Conservation (phyloP, 2,888 invertebrate genomes). For the Drosophila imparisetae region DNA sequence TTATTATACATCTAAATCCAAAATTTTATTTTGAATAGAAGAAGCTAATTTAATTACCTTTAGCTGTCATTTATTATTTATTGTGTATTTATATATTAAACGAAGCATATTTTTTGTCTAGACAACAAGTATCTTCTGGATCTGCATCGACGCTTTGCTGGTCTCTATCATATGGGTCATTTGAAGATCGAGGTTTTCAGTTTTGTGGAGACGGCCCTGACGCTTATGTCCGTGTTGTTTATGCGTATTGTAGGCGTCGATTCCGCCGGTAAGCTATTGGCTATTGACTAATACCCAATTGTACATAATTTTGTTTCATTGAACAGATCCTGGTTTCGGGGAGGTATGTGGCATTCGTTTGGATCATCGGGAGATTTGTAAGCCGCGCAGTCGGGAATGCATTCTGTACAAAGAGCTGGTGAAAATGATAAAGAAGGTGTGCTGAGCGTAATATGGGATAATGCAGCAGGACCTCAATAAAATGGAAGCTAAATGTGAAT, state of each 20-base stretch:
- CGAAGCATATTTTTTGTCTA: conserved; percentile 71
- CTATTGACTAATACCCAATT: fast-evolving
- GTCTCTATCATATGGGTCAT: conserved; percentile 86
- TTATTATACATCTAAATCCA: not conserved
- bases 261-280: conserved; percentile 88
- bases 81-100: not conserved
- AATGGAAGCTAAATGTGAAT: conserved; percentile 65
- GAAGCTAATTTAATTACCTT: too few species aligned
- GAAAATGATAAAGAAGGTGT: conserved; percentile 86
- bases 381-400: conserved; percentile 90
- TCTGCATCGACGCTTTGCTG: conserved; percentile 88
- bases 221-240: conserved; percentile 90
- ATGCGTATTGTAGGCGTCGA: conserved; percentile 91
- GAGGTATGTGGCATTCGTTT: conserved; percentile 90
- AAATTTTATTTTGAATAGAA: too few species aligned
- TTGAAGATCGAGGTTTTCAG: conserved; percentile 88
- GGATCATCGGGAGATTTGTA: conserved; percentile 94
- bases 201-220: conserved; percentile 91
- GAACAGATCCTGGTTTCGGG: conserved; percentile 91
- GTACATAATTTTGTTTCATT: not conserved
- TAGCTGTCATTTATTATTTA: too few species aligned
- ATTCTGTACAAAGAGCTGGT: conserved; percentile 89
- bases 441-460: conserved; percentile 55
- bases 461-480: conserved; percentile 51
- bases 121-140: conserved; percentile 89